Evolutionary conservation across 2,797 vertebrate genomes (phyloP), one percentile per base, ranked within the genome.

Genomic region (Parauchenoglanis punctatus): DNA sequence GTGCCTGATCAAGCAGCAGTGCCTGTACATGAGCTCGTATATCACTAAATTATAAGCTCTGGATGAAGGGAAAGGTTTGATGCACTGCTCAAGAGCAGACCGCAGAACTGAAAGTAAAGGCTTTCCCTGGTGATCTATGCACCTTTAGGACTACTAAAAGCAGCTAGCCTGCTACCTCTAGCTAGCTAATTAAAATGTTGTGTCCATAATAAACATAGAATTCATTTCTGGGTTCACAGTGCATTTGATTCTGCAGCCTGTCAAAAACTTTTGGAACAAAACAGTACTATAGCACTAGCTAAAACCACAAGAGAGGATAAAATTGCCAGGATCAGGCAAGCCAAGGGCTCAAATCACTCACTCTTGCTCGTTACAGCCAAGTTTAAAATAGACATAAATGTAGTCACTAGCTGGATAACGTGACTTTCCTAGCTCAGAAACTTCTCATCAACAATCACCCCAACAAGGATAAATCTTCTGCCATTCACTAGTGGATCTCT

Each of bases 371-470:
- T 56, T 20, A 56, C n/a, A 56, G 25, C 35, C 18, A 40, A 12
- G 70, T 73, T 73, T 23, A 35, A 78, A 56, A 56, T 78, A 58
- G 8, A 58, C 52, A 78, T 31, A 78, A 18, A 78, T 58, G 52
- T 52, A 52, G 40, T 46, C 20, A 73, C 7, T 46, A 73, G 20
- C 18, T 8, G 1, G 35, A 18, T 44, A 72, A 44, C 68, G 23
- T 72, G 35, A 40, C 68, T 20, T 72, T 44, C 23, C 65, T 17
- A 68, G 23, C 10, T 73, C 23, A 76, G 15, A 13, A 28, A 77
- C 49, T 1, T 28, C 49, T 54, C 25, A n/a, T 52, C 72, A 52
- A 7, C 20, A 75, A 76, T 28, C 49, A 18, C 49, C 54, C 13
- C 73, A 54, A 54, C 40, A 46, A 44, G 40, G 35, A 46, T 46